A percentile compares a stretch with the other conserved stretches of the same genome.
These are phyloP conservation scores for Pseudanteris insignis DNA, from an alignment of 2,888 invertebrate genomes.

Conservation along the genomic window DNA sequence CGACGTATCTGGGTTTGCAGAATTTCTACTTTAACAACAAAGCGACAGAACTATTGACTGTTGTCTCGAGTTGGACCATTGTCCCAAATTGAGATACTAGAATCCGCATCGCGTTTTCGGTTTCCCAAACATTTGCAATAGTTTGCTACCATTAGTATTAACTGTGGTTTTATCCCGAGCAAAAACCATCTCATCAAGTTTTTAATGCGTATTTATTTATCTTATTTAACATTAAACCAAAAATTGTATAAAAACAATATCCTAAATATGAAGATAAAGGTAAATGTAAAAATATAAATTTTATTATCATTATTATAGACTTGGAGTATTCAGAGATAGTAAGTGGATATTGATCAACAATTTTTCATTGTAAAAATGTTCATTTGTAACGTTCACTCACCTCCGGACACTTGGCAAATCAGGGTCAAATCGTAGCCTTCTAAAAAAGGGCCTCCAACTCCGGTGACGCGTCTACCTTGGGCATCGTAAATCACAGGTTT, in stretches of 20 bases:
- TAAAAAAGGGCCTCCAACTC: conserved; percentile 83
- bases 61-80: conserved; percentile 20
- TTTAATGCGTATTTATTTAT: too few relatives aligned
- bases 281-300: too few relatives aligned
- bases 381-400: conserved; percentile 69
- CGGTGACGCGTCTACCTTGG: conserved; percentile 81
- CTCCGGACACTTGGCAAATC: conserved; percentile 87
- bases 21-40: conserved; percentile 12
- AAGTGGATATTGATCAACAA: conserved; percentile 7
- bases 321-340: too few relatives aligned
- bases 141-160: conserved; percentile 1
- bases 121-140: conserved; percentile 2
- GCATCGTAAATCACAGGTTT: conserved; percentile 84
- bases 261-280: too few relatives aligned
- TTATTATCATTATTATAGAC: too few relatives aligned
- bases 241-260: too few relatives aligned
- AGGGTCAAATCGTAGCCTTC: conserved; percentile 86
- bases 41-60: conserved; percentile 17
- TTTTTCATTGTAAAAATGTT: conserved; percentile 9
- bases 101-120: conserved; percentile 7
- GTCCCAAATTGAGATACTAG: conserved; percentile 20
- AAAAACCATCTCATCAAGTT: too few relatives aligned
- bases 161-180: neutral
- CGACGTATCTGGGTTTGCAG: conserved; percentile 2
- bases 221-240: too few relatives aligned